Base-by-base conservation (phyloP, 2,113 vertebrate genomes). In the Cisticola juncidis region DNA sequence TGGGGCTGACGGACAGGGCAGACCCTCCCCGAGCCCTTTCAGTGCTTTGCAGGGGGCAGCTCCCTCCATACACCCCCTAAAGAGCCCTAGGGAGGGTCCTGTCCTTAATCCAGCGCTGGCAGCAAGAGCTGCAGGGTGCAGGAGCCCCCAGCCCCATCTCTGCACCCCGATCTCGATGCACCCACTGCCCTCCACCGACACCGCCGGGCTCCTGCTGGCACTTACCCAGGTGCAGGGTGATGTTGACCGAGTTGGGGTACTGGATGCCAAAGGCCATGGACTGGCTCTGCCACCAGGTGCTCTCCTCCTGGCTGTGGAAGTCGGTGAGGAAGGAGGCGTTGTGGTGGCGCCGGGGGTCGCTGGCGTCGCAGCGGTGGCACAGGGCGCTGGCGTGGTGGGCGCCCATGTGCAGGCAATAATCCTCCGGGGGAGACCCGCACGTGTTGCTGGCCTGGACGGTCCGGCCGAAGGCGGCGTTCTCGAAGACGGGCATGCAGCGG, bases 241-340 rank as follows among this genome's bases (percentile, higher is more conserved):
- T 96, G 98, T 98, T 99, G 96, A 99, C 98, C 0, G 98, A 99
- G 92, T 97, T 98, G 62, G 99, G 99, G 93, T 99, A 78, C 98
- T 99, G 99, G 88, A 99, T 96, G 11, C 98, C 98, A 0, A 98
- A 98, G 78, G 98, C 99, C 99, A 99, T 99, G 94, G 99, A 99
- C 95, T 99, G 99, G 96, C 99, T 99, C 97, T 99, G 99, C 99
- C 99, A 99, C 99, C 99, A 99, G n/a, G 98, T 99, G 87, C 97
- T 98, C 85, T 99, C 99, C 69, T 99, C 99, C 23, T 98, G 98
- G 84, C 97, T 98, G 97, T 99, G 98, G 97, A 99, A 99, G 97
- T 99, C 99, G 7, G 98, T 99, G 97, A 99, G 98, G 92, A 98
- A 97, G 91, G 97, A 97, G 96, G 98, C 97, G 5, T 98, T 98